Conservation (phyloP, 2,113 vertebrate genomes). For the Perca schrenkii region DNA sequence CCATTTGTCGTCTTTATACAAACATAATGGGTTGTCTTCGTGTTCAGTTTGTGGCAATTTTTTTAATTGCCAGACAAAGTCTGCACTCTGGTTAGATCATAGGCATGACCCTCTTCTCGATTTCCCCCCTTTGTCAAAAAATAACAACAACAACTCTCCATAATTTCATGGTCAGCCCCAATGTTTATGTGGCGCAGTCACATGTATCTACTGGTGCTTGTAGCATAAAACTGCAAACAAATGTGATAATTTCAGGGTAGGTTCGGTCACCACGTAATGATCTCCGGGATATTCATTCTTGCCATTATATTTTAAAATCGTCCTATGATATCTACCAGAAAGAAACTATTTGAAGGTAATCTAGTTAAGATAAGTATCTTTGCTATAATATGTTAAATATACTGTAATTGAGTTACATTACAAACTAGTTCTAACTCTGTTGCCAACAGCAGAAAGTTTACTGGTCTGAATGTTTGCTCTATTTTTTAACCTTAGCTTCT, state of each 20-base stretch:
- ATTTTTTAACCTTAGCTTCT: not conserved
- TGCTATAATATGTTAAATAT: not conserved
- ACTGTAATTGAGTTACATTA: not conserved
- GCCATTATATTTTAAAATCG: not conserved
- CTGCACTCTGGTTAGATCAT: constrained; percentile 15
- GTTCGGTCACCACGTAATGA: not conserved
- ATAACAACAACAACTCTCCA: not conserved
- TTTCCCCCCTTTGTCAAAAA: constrained; percentile 29
- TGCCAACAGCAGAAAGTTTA: constrained; percentile 1
- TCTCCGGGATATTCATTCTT: not conserved
- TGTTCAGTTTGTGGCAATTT: constrained; percentile 18
- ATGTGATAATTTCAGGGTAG: constrained; percentile 4
- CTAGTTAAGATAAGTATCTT: not conserved
- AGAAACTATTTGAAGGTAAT: not conserved
- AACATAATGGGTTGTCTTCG: constrained; percentile 16
- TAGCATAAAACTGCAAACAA: not conserved
- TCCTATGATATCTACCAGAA: not conserved
- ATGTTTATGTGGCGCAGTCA: constrained; percentile 1
- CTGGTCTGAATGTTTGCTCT: not conserved
- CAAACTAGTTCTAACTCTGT: not conserved
- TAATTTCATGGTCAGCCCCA: not conserved
- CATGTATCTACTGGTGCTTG: not conserved
- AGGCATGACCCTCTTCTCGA: not conserved
- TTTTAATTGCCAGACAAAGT: constrained; percentile 27
- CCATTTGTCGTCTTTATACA: constrained; percentile 33